Percentiles rank a stretch among this genome's conserved stretches.
phyloP scores from a whole-genome alignment of 64 coral and sea anemone species.

The Pachyseris speciosa region DNA sequence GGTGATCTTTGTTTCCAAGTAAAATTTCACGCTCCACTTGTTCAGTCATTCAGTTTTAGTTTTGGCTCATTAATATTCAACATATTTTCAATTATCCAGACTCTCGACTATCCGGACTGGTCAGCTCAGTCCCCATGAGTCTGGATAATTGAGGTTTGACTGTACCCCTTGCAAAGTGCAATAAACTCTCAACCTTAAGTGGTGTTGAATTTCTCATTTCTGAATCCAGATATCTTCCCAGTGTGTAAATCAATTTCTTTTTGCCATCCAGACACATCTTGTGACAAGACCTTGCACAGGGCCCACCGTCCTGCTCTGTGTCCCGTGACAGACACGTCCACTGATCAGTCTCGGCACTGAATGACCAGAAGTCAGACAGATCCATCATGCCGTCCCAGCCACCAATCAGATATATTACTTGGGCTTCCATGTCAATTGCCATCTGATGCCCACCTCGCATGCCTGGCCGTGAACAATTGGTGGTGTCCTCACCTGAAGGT shows the following conservation, averaged over 20 bases:
- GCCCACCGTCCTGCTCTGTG: constrained; percentile 94
- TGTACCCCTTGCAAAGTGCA: too few relatives aligned
- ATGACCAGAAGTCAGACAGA: constrained; percentile 95
- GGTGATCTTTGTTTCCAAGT: too few relatives aligned
- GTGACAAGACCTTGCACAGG: constrained; percentile 96
- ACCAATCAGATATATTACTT: constrained; percentile 88
- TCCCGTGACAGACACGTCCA: constrained; percentile 90
- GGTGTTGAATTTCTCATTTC: constrained; percentile 78
- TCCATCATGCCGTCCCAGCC: constrained; percentile 95
- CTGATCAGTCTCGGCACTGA: constrained; percentile 57
- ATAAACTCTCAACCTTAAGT: too few relatives aligned
- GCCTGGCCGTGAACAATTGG: constrained; percentile 71
- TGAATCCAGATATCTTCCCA: constrained; percentile 98
- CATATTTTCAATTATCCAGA: too few relatives aligned
- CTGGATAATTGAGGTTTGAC: too few relatives aligned
- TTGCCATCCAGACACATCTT: constrained; percentile 96
- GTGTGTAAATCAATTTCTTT: constrained; percentile 92
- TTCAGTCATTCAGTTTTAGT: too few relatives aligned
- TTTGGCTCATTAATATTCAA: too few relatives aligned
- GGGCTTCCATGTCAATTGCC: constrained; percentile 90
- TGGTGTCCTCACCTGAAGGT: constrained; percentile 32
- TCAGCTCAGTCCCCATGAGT: too few relatives aligned
- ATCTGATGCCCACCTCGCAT: constrained; percentile 99
- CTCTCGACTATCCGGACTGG: too few relatives aligned
- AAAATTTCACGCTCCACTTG: too few relatives aligned